Conservation (phyloP, 2,113 vertebrate genomes). For the Heloderma charlesbogerti region DNA sequence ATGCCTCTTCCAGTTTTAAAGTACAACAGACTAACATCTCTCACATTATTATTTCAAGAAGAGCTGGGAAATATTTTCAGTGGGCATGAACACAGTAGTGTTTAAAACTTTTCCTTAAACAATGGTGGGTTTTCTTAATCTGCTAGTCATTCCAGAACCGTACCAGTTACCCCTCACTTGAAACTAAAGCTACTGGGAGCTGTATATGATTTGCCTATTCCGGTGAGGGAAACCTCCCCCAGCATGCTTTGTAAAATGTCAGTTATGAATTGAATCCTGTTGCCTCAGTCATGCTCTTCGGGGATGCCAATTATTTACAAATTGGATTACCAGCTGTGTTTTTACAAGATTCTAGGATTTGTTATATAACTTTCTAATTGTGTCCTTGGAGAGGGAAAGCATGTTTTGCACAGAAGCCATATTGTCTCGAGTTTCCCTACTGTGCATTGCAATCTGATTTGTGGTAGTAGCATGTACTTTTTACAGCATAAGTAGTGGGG, state of each 20-base stretch:
- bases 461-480: not conserved
- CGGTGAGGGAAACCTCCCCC: slow-evolving; percentile 29
- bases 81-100: not conserved
- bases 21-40: not conserved
- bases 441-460: slow-evolving; percentile 24
- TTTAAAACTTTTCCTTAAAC: not conserved
- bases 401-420: slow-evolving; percentile 24
- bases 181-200: not conserved
- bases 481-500: not conserved
- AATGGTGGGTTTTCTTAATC: not conserved
- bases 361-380: slow-evolving; percentile 62
- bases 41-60: slow-evolving; percentile 4
- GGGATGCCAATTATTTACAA: slow-evolving; percentile 53
- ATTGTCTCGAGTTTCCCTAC: slow-evolving; percentile 5
- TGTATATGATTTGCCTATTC: not conserved
- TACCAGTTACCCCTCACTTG: slow-evolving; percentile 6
- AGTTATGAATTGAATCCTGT: slow-evolving; percentile 40
- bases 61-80: not conserved
- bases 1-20: slow-evolving; percentile 16
- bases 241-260: slow-evolving; percentile 37
- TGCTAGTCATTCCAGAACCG: slow-evolving; percentile 29
- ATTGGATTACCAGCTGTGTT: slow-evolving; percentile 33
- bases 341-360: slow-evolving; percentile 53
- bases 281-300: slow-evolving; percentile 19
- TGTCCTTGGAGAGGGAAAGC: slow-evolving; percentile 38